Base-by-base conservation (phyloP, 30 jellyfish, hydroid and myxozoan genomes). In the Pseudorhiza aurosa region DNA sequence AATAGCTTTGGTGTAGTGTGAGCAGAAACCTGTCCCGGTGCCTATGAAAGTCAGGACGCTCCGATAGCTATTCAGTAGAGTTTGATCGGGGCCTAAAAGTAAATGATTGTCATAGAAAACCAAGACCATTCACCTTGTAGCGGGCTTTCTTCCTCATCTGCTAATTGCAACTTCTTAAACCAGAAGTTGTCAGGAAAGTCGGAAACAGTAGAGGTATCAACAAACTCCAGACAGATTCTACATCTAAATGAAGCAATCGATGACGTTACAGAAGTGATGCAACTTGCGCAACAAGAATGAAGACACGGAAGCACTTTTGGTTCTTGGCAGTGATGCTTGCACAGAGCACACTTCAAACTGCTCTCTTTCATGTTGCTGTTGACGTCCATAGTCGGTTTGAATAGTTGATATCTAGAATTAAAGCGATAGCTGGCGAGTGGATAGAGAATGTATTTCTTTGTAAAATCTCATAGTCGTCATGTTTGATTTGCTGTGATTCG, bases 291-390 rank as follows among this genome's bases (percentile, higher is more conserved):
- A 70, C 81, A 81, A 28, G 79, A 26, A 51, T 81, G 93, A 35
- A 81, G 60, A 58, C 93, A 81, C 2, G 93, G 93, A 24, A 81
- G 33, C 8, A 81, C 78, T 65, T 81, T 81, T 2, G 77, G 93
- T 19, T 65, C 59, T 0, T 12, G 26, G 29, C 26, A 81, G 19
- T 12, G 22, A 15, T 40, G 75, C 79, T 33, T 55, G 56, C 93
- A 81, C 27, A 46, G 37, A 4, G 84, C 83, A 31, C 93, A 81
- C 32, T 21, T 39, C 71, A 65, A 45, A 21, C 67, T 53, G 60
- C 19, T 46, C 27, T 46, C 19, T 24, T 46, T 46, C 5, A 28
- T 46, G 14, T 28, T 25, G 35, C 64, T 67, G 45, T 8, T 45
- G 17, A 14, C 57, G 15, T 67, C 42, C 43, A 67, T 67, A 19